Conservation (phyloP, 2,888 invertebrate species). For the Cryptophagus acutangulus region DNA sequence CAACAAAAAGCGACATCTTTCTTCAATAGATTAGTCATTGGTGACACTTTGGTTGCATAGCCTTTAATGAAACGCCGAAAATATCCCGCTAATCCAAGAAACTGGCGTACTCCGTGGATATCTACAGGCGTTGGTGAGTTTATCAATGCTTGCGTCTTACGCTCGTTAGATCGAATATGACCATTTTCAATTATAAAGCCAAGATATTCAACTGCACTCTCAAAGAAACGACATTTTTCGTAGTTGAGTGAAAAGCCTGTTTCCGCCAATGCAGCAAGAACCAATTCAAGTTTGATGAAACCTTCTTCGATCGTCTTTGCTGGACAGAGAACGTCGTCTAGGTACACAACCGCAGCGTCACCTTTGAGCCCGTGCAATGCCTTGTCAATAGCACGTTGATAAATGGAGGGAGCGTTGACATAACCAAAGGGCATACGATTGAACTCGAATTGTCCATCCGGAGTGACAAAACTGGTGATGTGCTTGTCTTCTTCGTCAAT, state of each 20-base stretch:
- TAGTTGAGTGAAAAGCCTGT: slow-evolving; percentile 21
- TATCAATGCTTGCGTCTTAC: slow-evolving; percentile 22
- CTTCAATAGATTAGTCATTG: too few species aligned
- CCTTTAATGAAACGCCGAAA: too few species aligned
- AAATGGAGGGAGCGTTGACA: too few species aligned
- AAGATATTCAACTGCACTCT: slow-evolving; percentile 22
- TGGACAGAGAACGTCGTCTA: slow-evolving; percentile 23
- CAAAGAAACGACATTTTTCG: slow-evolving; percentile 24
- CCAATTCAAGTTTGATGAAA: slow-evolving; percentile 18
- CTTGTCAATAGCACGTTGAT: too few species aligned
- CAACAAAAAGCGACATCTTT: too few species aligned
- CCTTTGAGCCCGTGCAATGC: slow-evolving; percentile 22
- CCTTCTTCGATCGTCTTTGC: slow-evolving; percentile 21
- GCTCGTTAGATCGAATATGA: slow-evolving; percentile 17
- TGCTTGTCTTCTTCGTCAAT: slow-evolving; percentile 21
- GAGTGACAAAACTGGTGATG: too few species aligned
- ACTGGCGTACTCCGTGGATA: slow-evolving; percentile 22
- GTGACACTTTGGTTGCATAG: too few species aligned
- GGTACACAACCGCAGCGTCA: slow-evolving; percentile 19
- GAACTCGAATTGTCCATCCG: too few species aligned
- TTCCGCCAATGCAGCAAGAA: slow-evolving; percentile 18
- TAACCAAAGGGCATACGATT: too few species aligned
- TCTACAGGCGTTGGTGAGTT: slow-evolving; percentile 18
- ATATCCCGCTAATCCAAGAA: too few species aligned
- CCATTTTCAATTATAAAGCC: slow-evolving; percentile 20